These are phyloP conservation scores for Galerucella pusilla DNA, from an alignment of 2,888 invertebrate species.

Conservation along the genomic window DNA sequence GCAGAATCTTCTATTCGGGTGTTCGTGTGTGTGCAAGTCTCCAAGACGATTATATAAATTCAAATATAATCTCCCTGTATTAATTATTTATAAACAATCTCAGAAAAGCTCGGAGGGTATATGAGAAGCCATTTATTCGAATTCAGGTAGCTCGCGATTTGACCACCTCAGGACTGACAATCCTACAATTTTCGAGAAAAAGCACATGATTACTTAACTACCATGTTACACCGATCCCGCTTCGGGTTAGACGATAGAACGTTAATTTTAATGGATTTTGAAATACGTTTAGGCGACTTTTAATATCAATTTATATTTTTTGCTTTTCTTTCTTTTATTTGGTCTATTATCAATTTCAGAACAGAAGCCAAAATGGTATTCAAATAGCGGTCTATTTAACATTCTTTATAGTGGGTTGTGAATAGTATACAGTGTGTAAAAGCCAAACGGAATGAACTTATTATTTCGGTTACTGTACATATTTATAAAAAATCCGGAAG, in stretches of 20 bases:
- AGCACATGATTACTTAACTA: constrained; percentile 58
- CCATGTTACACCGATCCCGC: constrained; percentile 54
- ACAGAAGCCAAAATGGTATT: constrained; percentile 8
- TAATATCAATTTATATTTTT: constrained; percentile 13
- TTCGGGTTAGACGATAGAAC: constrained; percentile 25
- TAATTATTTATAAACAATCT: constrained; percentile 40
- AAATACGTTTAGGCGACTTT: constrained; percentile 25
- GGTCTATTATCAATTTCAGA: not conserved
- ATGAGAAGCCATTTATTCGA: constrained; percentile 47
- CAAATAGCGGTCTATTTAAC: not conserved
- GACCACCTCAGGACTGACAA: constrained; percentile 52
- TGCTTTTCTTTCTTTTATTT: not conserved
- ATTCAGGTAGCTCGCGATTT: constrained; percentile 56
- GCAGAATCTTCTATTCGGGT: too few relatives aligned
- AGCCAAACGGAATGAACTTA: not conserved
- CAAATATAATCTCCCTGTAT: constrained; percentile 20
- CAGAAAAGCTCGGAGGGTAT: constrained; percentile 49
- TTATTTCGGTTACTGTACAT: too few relatives aligned
- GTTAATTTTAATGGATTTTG: constrained; percentile 26
- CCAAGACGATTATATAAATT: too few relatives aligned
- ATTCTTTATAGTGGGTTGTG: constrained; percentile 7
- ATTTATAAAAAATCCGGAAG: too few relatives aligned
- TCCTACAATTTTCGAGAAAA: constrained; percentile 54
- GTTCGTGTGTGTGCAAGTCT: too few relatives aligned
- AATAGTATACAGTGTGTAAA: not conserved